Evolutionary conservation across 2,797 vertebrate species (phyloP), one percentile per base, ranked within the genome.

Genomic region (Salmo trutta): DNA sequence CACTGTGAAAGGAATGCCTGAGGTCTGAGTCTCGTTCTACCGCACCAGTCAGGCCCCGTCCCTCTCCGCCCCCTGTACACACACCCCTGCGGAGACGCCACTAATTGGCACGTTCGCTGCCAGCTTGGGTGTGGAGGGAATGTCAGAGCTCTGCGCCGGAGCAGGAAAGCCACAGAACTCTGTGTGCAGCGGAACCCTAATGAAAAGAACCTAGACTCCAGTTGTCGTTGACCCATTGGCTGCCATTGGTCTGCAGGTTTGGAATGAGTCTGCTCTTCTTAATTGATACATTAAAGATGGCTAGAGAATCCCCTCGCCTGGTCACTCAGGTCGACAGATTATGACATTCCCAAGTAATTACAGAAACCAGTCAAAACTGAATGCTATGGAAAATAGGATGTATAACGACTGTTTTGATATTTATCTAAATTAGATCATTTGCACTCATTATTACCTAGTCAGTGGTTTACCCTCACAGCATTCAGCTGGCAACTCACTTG

Each of bases 51-150:
- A 64, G 16, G 41, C 54, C 7, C 79, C 76, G 77, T 79, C 75
- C 62, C 41, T 64, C 33, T 31, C 19, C 67, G 14, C 76, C 36
- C 76, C 19, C 70, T 74, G 33, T 79, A 88, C 86, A 90, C 89
- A 87, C 89, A 91, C 92, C 93, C 90, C 92, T 92, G 90, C 79
- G 91, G 92, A 93, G 92, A 93, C 90, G 91, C 93, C 94, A 93
- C 93, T 95, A 95, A 95, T 95, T 94, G 94, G 94, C 94, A 94
- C 92, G 93, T 95, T 93, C 90, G 92, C 92, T 93, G 93, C 93
- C 93, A 94, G 92, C 93, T 92, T 94, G 93, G 93, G 93, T 94
- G 93, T 92, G 90, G 91, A 91, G 93, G 93, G 94, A 95, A 94
- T 95, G 93, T 94, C 93, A 95, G 90, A 88, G 85, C 88, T 91